These are phyloP conservation scores for Cepaea nemoralis DNA, from an alignment of 1,140 invertebrate genomes.

Conservation along the genomic window DNA sequence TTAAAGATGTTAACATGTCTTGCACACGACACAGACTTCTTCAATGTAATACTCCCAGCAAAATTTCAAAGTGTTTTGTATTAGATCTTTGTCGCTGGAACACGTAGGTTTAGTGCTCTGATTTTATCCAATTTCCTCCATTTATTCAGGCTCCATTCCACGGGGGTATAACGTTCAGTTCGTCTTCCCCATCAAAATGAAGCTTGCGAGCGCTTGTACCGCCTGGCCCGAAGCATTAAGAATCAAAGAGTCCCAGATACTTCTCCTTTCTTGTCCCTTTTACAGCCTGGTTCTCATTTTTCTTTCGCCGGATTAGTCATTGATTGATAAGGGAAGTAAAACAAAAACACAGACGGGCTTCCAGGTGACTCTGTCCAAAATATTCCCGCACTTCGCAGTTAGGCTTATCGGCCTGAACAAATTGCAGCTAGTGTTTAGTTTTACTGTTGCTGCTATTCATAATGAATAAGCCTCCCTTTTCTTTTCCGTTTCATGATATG, in stretches of 20 bases:
- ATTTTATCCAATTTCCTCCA: neutral
- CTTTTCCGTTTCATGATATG: neutral
- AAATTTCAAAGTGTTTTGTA: neutral
- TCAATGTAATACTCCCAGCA: too few species aligned
- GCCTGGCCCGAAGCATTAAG: neutral
- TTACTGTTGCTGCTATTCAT: neutral
- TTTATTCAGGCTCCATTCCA: neutral
- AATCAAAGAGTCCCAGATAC: neutral
- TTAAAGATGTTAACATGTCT: too few species aligned
- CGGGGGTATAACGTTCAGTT: neutral
- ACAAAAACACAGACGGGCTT: neutral
- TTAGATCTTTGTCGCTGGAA: neutral
- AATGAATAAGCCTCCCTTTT: neutral
- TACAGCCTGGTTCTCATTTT: slow-evolving; percentile 8
- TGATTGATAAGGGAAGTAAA: neutral
- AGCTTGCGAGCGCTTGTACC: neutral
- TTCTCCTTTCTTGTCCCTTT: neutral
- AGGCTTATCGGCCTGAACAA: neutral
- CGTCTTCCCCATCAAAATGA: neutral
- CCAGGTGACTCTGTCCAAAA: slow-evolving; percentile 12
- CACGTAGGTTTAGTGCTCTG: neutral
- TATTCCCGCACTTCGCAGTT: slow-evolving; percentile 2
- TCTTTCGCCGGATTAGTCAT: slow-evolving; percentile 12
- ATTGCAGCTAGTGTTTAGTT: neutral
- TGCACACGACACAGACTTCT: too few species aligned